Percentiles rank a stretch among this genome's conserved stretches.
phyloP scores from a whole-genome alignment of 2,113 vertebrate genomes.

The Psettodes erumei region DNA sequence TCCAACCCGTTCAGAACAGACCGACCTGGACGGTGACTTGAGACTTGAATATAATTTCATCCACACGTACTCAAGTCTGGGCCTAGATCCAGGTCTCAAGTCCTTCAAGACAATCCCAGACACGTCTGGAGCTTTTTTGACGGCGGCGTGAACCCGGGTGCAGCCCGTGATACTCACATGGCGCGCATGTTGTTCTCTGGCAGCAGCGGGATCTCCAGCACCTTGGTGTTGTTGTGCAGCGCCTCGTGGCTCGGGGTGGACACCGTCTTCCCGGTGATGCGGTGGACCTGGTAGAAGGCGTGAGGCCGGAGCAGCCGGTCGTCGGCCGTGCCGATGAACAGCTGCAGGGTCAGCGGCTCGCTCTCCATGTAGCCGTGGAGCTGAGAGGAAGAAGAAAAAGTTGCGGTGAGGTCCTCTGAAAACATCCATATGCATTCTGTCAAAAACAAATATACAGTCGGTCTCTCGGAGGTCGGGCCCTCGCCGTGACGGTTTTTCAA shows the following conservation, averaged over 20 bases:
- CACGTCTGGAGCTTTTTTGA: no score
- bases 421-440: neutral
- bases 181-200: constrained; percentile 97
- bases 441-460: constrained; percentile 7
- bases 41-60: neutral
- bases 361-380: constrained; percentile 95
- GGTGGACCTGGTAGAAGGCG: constrained; percentile 99
- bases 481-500: constrained; percentile 20
- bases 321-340: constrained; percentile 99
- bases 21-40: neutral
- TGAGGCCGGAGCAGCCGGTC: constrained; percentile 96
- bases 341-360: constrained; percentile 94
- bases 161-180: constrained; percentile 83
- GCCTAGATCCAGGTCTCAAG: neutral
- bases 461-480: constrained; percentile 35
- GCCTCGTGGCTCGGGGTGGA: constrained; percentile 97
- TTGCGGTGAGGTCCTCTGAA: neutral
- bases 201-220: constrained; percentile 95
- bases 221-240: constrained; percentile 95
- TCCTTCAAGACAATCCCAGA: neutral
- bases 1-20: no score
- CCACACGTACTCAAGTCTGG: neutral
- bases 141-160: no score
- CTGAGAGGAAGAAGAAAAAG: constrained; percentile 74
- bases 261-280: constrained; percentile 97